Conservation (phyloP, 2,888 invertebrate species). For the Noctua comes region DNA sequence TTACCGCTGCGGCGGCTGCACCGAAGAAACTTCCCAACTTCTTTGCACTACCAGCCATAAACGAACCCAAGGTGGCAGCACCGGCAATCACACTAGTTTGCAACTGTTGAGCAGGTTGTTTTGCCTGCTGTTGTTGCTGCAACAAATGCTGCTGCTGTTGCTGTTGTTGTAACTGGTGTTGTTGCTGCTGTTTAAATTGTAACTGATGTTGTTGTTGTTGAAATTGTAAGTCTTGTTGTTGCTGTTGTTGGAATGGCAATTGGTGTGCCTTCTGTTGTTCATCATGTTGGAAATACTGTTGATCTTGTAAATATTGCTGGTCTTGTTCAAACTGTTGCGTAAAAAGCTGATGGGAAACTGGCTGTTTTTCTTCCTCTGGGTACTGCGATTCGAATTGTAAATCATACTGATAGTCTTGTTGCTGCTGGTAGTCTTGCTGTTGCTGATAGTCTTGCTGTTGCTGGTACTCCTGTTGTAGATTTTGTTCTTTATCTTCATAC, state of each 20-base stretch:
- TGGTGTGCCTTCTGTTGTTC: conserved; percentile 72
- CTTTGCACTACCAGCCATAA: conserved; percentile 89
- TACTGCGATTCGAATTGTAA: conserved; percentile 68
- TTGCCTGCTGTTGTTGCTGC: conserved; percentile 81
- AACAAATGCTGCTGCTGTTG: conserved; percentile 78
- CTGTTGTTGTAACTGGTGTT: conserved; percentile 73
- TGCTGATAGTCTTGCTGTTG: conserved; percentile 62
- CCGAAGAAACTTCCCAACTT: conserved; percentile 88
- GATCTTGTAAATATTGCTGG: conserved; percentile 72
- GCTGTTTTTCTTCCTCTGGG: conserved; percentile 70
- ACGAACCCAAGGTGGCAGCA: conserved; percentile 87
- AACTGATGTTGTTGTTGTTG: conserved; percentile 68
- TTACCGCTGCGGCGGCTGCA: conserved; percentile 87
- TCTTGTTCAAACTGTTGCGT: conserved; percentile 70
- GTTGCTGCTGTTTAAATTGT: conserved; percentile 70
- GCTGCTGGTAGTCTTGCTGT: conserved; percentile 61
- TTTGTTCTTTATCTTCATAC: conserved; percentile 67
- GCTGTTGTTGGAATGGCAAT: conserved; percentile 70
- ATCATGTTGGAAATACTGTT: conserved; percentile 73
- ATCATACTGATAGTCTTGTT: conserved; percentile 63
- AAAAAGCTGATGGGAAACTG: conserved; percentile 70
- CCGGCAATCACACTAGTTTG: conserved; percentile 86
- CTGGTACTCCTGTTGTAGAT: conserved; percentile 59
- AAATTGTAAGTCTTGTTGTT: conserved; percentile 66
- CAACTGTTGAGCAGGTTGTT: conserved; percentile 83